Conservation (phyloP, 1,140 invertebrate genomes). For the Dreissena rostriformis region DNA sequence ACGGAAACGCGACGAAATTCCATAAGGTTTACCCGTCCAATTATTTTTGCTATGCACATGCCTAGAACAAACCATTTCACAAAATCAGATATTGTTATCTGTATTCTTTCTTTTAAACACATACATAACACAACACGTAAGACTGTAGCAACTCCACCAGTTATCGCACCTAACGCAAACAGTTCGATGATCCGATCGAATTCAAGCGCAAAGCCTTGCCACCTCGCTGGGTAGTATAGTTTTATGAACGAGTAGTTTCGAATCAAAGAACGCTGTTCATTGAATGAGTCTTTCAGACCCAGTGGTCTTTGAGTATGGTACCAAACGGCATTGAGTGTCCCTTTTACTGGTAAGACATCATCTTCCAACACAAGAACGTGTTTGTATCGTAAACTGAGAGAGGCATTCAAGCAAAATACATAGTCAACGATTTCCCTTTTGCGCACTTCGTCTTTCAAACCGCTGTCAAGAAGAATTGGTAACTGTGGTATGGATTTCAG, state of each 20-base stretch:
- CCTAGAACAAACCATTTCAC: slow-evolving; percentile 7
- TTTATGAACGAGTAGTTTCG: slow-evolving; percentile 53
- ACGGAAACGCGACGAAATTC: slow-evolving; percentile 51
- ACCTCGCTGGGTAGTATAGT: slow-evolving; percentile 56
- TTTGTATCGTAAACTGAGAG: slow-evolving; percentile 12
- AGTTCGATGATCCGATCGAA: slow-evolving; percentile 45
- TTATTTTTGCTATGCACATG: slow-evolving; percentile 1
- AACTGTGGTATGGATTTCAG: background rate
- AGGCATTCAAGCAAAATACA: slow-evolving; percentile 56
- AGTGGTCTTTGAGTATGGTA: slow-evolving; percentile 11
- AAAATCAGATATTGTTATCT: background rate
- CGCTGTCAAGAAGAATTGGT: background rate
- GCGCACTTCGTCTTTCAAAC: background rate
- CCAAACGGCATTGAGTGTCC: slow-evolving; percentile 41
- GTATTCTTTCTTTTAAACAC: background rate
- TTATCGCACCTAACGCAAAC: slow-evolving; percentile 28
- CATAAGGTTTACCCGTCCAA: slow-evolving; percentile 56
- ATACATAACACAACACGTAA: background rate
- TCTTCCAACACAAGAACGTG: slow-evolving; percentile 61
- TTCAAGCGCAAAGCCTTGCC: slow-evolving; percentile 61
- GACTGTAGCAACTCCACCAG: slow-evolving; percentile 8
- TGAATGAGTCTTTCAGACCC: background rate
- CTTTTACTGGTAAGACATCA: slow-evolving; percentile 54
- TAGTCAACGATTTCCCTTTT: slow-evolving; percentile 56
- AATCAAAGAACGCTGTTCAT: background rate